phyloP scores from a whole-genome alignment of 1,140 invertebrate species.

The Pseudobourletiella spinata region DNA sequence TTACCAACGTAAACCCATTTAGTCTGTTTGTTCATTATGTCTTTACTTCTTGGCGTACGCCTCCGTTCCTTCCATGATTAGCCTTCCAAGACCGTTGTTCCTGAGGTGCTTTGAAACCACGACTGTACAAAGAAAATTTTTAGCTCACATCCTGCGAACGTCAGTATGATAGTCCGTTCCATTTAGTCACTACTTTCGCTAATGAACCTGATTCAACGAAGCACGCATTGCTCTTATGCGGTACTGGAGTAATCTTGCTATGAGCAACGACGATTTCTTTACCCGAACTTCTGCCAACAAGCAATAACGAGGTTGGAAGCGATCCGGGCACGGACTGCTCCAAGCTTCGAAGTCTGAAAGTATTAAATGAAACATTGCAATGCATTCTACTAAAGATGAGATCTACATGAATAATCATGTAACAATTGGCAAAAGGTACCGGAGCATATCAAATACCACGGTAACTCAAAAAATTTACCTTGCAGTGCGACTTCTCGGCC shows the following conservation, averaged over 20 bases:
- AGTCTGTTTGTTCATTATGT: too few species aligned
- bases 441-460: not conserved
- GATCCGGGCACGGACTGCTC: constrained; percentile 54
- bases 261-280: constrained; percentile 56
- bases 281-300: constrained; percentile 42
- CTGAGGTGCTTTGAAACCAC: constrained; percentile 57
- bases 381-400: not conserved
- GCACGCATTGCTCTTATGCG: constrained; percentile 54
- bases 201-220: constrained; percentile 56
- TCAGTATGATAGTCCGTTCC: too few species aligned
- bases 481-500: constrained; percentile 64
- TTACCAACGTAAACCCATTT: too few species aligned
- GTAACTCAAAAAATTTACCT: constrained; percentile 42
- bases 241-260: constrained; percentile 60
- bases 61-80: constrained; percentile 58
- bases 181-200: too few species aligned
- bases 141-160: not conserved
- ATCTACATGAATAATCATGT: not conserved
- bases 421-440: too few species aligned
- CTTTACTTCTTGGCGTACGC: constrained; percentile 50
- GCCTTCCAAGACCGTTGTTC: constrained; percentile 61
- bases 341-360: constrained; percentile 52
- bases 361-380: constrained; percentile 1
- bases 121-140: constrained; percentile 44
- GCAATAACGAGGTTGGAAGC: constrained; percentile 60